These are phyloP conservation scores for Eptesicus fuscus DNA, from an alignment of 2,113 vertebrate species.

Conservation along the genomic window DNA sequence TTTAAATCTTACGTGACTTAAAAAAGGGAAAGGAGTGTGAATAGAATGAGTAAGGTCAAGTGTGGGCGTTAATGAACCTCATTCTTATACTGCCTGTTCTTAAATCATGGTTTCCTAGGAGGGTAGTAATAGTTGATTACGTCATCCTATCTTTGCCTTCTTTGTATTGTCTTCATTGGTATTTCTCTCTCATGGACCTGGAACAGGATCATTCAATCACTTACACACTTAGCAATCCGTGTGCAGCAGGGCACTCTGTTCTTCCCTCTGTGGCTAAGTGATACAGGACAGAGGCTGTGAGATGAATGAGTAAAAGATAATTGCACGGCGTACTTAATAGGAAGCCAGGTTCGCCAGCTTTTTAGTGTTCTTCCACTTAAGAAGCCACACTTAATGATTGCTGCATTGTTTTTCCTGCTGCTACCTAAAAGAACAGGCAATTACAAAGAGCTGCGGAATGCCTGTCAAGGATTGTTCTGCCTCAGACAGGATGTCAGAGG, in stretches of 20 bases:
- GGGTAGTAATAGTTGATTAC: not conserved
- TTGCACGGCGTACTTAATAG: slow-evolving; percentile 63
- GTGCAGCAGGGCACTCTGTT: slow-evolving; percentile 50
- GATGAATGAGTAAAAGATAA: slow-evolving; percentile 72
- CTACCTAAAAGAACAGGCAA: not conserved
- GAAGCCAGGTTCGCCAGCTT: slow-evolving; percentile 17
- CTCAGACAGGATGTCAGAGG: not conserved
- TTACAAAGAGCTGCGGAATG: not conserved
- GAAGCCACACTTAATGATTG: not conserved
- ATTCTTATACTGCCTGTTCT: not conserved
- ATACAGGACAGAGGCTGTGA: slow-evolving; percentile 44
- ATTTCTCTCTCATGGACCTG: not conserved
- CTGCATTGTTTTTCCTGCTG: not conserved
- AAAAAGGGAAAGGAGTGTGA: not conserved
- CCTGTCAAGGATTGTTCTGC: not conserved
- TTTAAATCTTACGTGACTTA: slow-evolving; percentile 4
- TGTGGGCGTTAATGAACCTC: not conserved
- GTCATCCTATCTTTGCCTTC: not conserved
- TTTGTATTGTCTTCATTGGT: not conserved
- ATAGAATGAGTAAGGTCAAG: not conserved
- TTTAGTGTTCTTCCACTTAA: slow-evolving; percentile 43
- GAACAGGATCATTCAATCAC: not conserved
- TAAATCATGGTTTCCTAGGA: slow-evolving; percentile 3
- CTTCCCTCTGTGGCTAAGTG: slow-evolving; percentile 73
- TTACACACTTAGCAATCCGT: slow-evolving; percentile 13